These are phyloP conservation scores for Aradus depressus DNA, from an alignment of 2,888 invertebrate species.

Conservation along the genomic window DNA sequence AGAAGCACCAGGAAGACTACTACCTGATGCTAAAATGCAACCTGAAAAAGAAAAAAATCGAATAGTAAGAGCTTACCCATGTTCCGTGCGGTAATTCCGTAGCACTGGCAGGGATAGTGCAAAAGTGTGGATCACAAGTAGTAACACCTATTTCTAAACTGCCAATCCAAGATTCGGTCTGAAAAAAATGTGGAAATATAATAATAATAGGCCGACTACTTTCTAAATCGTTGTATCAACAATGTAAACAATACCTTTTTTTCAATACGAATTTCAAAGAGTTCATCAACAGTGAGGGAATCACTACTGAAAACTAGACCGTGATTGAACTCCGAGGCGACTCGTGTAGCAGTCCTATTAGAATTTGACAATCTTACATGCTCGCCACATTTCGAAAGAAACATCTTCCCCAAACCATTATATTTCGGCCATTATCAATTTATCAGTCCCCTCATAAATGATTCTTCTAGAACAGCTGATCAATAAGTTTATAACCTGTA, in stretches of 20 bases:
- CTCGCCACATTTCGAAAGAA: conserved; percentile 73
- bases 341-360: conserved; percentile 68
- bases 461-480: conserved; percentile 18
- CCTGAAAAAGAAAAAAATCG: neutral
- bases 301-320: conserved; percentile 75
- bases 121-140: conserved; percentile 52
- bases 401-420: conserved; percentile 36
- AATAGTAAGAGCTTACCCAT: conserved; percentile 49
- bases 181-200: conserved; percentile 25
- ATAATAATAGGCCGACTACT: neutral
- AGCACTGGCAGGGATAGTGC: conserved; percentile 62
- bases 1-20: neutral
- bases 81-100: conserved; percentile 67
- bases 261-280: conserved; percentile 79
- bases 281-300: conserved; percentile 64
- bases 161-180: conserved; percentile 73
- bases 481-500: conserved; percentile 16
- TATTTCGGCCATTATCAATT: conserved; percentile 19
- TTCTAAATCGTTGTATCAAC: conserved; percentile 4
- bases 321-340: conserved; percentile 73
- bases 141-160: conserved; percentile 67
- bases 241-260: conserved; percentile 54
- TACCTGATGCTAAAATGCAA: neutral
- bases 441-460: conserved; percentile 12
- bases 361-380: conserved; percentile 73